Base-by-base conservation (phyloP, 2,113 vertebrate genomes). In the Gopherus flavomarginatus region DNA sequence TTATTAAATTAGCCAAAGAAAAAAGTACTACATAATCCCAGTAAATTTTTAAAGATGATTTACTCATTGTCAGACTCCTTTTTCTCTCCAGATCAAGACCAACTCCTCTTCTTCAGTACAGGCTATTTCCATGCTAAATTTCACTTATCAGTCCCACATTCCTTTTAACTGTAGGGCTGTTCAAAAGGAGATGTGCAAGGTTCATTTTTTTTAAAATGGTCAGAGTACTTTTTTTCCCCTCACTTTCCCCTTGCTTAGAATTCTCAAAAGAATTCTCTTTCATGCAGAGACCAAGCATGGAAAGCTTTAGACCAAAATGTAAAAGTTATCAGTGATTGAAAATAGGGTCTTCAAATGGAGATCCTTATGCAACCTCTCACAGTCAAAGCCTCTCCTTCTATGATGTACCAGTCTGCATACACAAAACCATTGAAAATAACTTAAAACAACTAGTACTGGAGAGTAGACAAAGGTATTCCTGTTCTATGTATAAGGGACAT, bases 371-470 rank as follows among this genome's bases (percentile, higher is more conserved):
- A 95, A 92, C 86, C 52, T 83, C 11, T 90, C 86, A 59, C 56
- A 81, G 90, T 59, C 72, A 72, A 1, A 0, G 72, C 89, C 94
- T 89, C 91, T 83, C 80, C 79, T 85, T 84, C 44, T 80, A 6
- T 57, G 31, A 54, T 21, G 27, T 2, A 7, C 93, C 72, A 86
- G 93, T 84, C 79, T 86, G 35, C 62, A n/a, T 49, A 11, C 8
- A 56, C 53, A 86, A 86, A 81, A 62, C 93, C 78, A 69, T 90
- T 90, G 95, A 95, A 95, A 95, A 83, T 83, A 9, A 8, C 83
- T 75, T 83, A 72, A 90, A 57, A 42, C 93, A 96, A 83, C 92
- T 95, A 93, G 11, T 72, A 95, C 90, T 35, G 29, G 95, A 90
- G 11, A 85, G 4, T 92, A 93, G 92, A 14, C 21, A 77, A 11